These are phyloP conservation scores for Rhombomys opimus DNA, from an alignment of 2,113 vertebrate species.

Conservation along the genomic window DNA sequence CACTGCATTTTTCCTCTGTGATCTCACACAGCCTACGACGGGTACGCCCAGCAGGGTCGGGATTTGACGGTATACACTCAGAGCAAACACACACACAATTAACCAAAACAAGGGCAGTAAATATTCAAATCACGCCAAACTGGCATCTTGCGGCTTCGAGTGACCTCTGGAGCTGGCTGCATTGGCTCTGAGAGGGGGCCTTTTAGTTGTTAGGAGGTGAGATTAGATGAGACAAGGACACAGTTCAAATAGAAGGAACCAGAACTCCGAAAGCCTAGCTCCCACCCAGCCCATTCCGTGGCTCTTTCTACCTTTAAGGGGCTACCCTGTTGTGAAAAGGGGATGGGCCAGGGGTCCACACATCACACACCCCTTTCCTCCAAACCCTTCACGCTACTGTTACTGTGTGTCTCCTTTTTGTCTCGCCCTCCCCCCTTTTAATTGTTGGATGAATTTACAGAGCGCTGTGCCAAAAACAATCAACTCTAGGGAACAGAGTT, in stretches of 20 bases:
- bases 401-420: slow-evolving; percentile 68
- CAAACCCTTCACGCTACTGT: slow-evolving; percentile 59
- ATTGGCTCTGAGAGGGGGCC: background rate
- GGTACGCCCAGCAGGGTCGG: slow-evolving; percentile 94
- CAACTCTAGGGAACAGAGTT: slow-evolving; percentile 87
- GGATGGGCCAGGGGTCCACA: background rate
- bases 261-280: background rate
- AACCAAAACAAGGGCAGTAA: slow-evolving; percentile 85
- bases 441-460: slow-evolving; percentile 88
- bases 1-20: slow-evolving; percentile 96
- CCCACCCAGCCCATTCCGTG: background rate
- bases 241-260: background rate
- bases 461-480: slow-evolving; percentile 89
- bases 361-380: slow-evolving; percentile 64
- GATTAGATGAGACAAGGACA: background rate
- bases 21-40: slow-evolving; percentile 90
- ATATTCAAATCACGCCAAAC: slow-evolving; percentile 84
- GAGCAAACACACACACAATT: slow-evolving; percentile 85
- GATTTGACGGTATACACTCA: slow-evolving; percentile 89
- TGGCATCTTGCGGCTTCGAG: slow-evolving; percentile 79
- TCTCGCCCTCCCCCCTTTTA: slow-evolving; percentile 78
- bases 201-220: background rate
- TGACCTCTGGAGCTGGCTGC: slow-evolving; percentile 67
- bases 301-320: background rate
- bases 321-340: background rate